Evolutionary conservation across 2,888 invertebrate genomes (phyloP).

Genomic region (Caenorhabditis doughertyi): DNA sequence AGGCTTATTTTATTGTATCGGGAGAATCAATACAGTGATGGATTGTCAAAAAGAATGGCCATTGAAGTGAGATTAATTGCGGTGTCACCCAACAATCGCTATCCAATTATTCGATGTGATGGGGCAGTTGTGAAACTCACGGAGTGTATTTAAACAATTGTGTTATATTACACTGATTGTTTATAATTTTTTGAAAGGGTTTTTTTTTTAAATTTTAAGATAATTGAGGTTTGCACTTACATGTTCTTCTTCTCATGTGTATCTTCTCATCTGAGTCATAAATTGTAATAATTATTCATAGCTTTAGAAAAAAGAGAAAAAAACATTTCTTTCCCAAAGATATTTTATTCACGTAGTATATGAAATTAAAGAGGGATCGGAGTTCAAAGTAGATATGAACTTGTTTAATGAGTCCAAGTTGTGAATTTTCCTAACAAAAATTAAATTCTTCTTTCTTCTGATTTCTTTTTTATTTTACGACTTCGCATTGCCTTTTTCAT

Average conservation of each 20-base stretch:
- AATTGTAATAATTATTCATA: constrained; percentile 1
- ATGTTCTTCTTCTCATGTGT: background rate
- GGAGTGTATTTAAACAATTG: constrained; percentile 3
- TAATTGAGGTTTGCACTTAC: no score
- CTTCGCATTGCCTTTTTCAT: background rate
- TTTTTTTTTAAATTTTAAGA: background rate
- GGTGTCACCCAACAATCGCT: constrained; percentile 5
- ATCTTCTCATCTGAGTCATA: background rate
- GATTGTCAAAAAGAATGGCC: background rate
- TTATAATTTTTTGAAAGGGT: background rate
- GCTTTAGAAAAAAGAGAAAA: background rate
- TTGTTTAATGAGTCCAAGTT: no score
- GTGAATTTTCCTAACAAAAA: no score
- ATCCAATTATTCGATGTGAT: constrained; percentile 2
- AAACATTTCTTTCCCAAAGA: background rate
- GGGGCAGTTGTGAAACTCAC: constrained; percentile 2
- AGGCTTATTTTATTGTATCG: background rate
- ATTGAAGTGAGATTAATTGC: background rate
- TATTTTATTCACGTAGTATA: background rate
- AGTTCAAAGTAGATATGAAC: background rate
- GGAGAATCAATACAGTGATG: background rate
- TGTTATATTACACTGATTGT: background rate
- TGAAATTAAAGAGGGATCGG: background rate
- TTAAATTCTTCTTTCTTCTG: no score
- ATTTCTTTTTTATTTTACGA: background rate